Evolutionary conservation across 2,797 vertebrate species (phyloP), one percentile per base, ranked within the genome.

Genomic region (Typhlichthys eigenmanni): DNA sequence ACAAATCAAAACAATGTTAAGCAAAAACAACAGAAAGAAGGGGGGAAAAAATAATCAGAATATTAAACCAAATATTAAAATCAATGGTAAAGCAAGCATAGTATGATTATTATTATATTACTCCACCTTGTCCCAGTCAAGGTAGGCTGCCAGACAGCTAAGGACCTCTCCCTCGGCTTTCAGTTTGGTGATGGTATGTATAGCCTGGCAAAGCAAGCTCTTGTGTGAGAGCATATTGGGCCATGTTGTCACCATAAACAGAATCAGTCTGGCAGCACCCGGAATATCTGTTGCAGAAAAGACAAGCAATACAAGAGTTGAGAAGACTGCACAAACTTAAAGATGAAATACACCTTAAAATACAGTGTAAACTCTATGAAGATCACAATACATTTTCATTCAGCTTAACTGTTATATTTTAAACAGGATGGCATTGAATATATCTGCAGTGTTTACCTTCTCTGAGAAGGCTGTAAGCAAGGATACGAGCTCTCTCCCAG

Each of bases 161-260:
- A 92, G 80, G 49, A 95, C 64, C 5, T 94, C 92, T 7, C 79
- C 88, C 50, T 78, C 81, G 13, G 95, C 93, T 45, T 82, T 93
- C 29, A 92, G 85, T 83, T 91, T 93, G 79, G 93, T 87, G 55
- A 96, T 83, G 8, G 93, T 62, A 60, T 96, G 95, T 87, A 99
- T 92, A n/a, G 96, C 95, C 80, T 92, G 90, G 75, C 92, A 96
- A 69, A 98, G 75, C 49, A 81, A 80, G 29, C 93, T 91, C 10
- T 74, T 82, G 47, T 93, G 92, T 47, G 89, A 82, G 47, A 99
- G 92, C 52, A 97, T 65, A 48, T 83, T 92, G 62, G 91, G 91
- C 98, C 98, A 99, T 11, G 95, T 92, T 57, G 92, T 95, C 75
- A 91, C 88, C 72, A 97, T 92, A 78, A 98, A 98, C 82, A 99